Percentiles rank a stretch among this genome's conserved stretches.
Evolutionary conservation across 2,888 invertebrate species (phyloP).

Genomic region (Rhogogaster chlorosoma): DNA sequence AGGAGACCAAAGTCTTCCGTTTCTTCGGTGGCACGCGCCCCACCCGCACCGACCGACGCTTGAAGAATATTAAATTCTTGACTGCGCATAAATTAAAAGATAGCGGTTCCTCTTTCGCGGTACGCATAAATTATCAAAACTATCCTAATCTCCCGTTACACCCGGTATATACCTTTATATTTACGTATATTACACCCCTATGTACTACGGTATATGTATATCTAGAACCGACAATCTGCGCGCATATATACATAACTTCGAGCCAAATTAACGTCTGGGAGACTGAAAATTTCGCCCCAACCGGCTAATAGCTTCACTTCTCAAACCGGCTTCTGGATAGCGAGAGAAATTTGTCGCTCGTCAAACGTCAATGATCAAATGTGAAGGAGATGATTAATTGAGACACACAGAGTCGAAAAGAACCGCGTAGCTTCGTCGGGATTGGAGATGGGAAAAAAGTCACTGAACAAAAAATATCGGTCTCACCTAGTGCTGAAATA

Average conservation of each 20-base stretch:
- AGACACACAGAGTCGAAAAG: neutral
- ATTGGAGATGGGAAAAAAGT: neutral
- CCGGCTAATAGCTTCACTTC: neutral
- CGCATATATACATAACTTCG: neutral
- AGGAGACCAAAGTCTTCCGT: slow-evolving; percentile 56
- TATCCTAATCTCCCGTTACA: slow-evolving; percentile 48
- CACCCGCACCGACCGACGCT: slow-evolving; percentile 63
- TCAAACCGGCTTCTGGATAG: neutral
- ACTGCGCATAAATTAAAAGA: slow-evolving; percentile 76
- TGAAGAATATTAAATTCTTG: slow-evolving; percentile 76
- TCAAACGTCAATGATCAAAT: neutral
- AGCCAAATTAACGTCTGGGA: neutral
- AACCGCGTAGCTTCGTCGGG: neutral
- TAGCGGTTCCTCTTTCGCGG: slow-evolving; percentile 58
- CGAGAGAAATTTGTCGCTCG: neutral
- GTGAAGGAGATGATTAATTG: neutral
- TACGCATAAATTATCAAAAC: slow-evolving; percentile 45
- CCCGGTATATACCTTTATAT: slow-evolving; percentile 17
- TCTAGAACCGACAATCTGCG: slow-evolving; percentile 24
- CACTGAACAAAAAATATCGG: neutral
- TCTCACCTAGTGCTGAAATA: neutral
- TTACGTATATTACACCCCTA: slow-evolving; percentile 4
- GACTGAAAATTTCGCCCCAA: neutral
- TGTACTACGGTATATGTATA: neutral
- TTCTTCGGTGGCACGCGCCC: slow-evolving; percentile 65